Evolutionary conservation across 2,113 vertebrate genomes (phyloP), one percentile per base, ranked within the genome.

Genomic region (Donacobius atricapilla): DNA sequence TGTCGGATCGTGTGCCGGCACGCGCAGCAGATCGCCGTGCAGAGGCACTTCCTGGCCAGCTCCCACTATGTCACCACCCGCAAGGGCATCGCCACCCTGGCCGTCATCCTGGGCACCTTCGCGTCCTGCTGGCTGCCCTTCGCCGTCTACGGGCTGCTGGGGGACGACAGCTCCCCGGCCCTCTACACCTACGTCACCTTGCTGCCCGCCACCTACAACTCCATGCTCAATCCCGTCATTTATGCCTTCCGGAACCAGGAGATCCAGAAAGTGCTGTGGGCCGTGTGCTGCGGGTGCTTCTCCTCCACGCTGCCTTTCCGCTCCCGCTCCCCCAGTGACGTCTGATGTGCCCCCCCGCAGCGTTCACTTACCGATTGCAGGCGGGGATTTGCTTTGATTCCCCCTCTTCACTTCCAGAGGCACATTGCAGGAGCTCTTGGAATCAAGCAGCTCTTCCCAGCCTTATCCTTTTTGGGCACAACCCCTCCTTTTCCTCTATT

Each of bases 111-210:
- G 75, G 98, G 99, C 33, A 98, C 99, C 90, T 99, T 99, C 30
- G 99, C 99, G 11, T 98, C 98, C 42, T 99, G 99, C 97, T 99
- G 99, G 99, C 96, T 99, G 97, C 99, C 99, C 81, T 99, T 99
- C 31, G 98, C 99, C 9, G 75, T 99, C 22, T 99, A 98, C 96
- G 99, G 99, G 54, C 98, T 99, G 61, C 97, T 99, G 84, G 99
- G 98, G 3, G 98, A 99, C 4, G 93, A 96, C 25, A 98, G 98
- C 85, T 99, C 95, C 72, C 98, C 99, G 0, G 94, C 96, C 20
- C 97, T 99, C 66, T 99, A 99, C 96, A 99, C 99, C 83, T 99
- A 99, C 66, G 97, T 94, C 97, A 99, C 99, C 10, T 72, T 99
- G 91, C 98, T 99, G 47, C 99, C 99, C 0, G 99, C 99, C 44